These are phyloP conservation scores for Neopelma chrysocephalum DNA, from an alignment of 2,797 vertebrate genomes.

Conservation along the genomic window DNA sequence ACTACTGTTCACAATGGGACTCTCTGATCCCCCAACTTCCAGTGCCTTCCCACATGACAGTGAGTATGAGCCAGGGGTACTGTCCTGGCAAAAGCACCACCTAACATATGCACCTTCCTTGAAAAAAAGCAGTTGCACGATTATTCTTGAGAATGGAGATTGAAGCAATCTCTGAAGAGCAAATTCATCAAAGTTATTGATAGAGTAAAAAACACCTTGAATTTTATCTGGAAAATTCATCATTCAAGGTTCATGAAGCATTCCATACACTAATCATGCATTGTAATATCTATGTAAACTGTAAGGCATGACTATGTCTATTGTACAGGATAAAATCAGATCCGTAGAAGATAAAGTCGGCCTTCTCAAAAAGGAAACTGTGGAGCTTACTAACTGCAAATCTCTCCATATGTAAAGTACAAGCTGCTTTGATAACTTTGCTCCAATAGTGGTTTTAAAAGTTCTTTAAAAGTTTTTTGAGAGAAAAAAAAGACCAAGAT, in stretches of 20 bases:
- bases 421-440: background rate
- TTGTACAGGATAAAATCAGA: background rate
- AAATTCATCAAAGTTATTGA: background rate
- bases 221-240: background rate
- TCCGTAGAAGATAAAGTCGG: background rate
- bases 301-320: background rate
- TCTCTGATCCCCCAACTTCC: background rate
- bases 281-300: background rate
- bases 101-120: background rate
- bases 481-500: background rate
- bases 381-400: background rate
- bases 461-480: too few species aligned
- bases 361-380: background rate
- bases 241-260: background rate
- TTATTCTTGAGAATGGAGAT: background rate
- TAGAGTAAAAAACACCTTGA: background rate
- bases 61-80: background rate
- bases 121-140: background rate
- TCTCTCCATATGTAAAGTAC: background rate
- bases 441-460: background rate
- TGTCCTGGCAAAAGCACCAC: background rate
- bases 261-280: background rate
- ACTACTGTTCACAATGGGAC: background rate
- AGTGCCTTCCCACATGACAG: background rate
- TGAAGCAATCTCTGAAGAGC: background rate